A percentile compares a stretch with the other conserved stretches of the same genome.
Conservation (phyloP, 2,113 vertebrate genomes). For the Chrysemys picta region DNA sequence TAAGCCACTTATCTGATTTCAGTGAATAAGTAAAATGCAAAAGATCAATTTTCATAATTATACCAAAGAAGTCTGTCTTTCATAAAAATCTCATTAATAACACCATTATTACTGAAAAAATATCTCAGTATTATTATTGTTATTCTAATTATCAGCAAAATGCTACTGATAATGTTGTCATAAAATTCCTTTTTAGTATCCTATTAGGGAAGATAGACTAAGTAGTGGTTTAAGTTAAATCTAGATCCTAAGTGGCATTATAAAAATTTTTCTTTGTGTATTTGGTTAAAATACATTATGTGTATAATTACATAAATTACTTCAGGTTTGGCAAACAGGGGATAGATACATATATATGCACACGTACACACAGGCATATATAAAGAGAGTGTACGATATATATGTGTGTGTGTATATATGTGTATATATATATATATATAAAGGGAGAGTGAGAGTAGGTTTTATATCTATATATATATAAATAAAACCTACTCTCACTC, state of each 20-base stretch:
- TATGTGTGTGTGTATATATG: neutral
- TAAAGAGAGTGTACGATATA: neutral
- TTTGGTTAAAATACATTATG: constrained; percentile 81
- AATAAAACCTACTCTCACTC: neutral
- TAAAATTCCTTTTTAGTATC: constrained; percentile 84
- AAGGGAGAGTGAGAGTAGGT: neutral
- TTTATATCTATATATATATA: neutral
- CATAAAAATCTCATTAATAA: constrained; percentile 92
- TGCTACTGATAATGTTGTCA: constrained; percentile 88
- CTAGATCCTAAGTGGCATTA: constrained; percentile 81
- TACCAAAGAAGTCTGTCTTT: constrained; percentile 88
- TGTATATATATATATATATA: neutral
- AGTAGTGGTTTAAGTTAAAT: constrained; percentile 85
- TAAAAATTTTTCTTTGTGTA: constrained; percentile 79
- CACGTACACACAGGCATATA: neutral
- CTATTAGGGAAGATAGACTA: constrained; percentile 84
- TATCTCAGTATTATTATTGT: constrained; percentile 88
- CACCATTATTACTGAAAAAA: constrained; percentile 88
- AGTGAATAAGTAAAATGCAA: constrained; percentile 89
- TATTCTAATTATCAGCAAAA: constrained; percentile 90
- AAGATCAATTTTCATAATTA: constrained; percentile 93
- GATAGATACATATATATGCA: neutral
- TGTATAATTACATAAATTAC: constrained; percentile 79
- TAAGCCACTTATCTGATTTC: constrained; percentile 91
- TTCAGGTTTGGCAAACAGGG: constrained; percentile 78